Conservation (phyloP, 1,140 invertebrate genomes). For the Mycetomoellerius zeteki region DNA sequence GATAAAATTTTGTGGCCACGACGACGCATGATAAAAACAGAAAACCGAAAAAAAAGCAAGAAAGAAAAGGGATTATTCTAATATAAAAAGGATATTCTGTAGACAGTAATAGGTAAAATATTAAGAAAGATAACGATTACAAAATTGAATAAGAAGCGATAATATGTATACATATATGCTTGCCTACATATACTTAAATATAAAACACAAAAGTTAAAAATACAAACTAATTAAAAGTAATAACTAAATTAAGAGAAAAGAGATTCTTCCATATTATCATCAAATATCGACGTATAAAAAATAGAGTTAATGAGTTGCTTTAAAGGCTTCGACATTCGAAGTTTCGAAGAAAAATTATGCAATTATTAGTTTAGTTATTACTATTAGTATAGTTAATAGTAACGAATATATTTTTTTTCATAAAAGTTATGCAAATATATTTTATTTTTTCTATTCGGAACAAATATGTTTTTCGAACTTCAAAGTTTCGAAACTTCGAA, state of each 20-base stretch:
- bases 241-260: neutral
- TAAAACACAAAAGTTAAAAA: neutral
- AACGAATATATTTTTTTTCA: too few relatives aligned
- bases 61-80: slow-evolving; percentile 1
- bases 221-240: slow-evolving; percentile 1
- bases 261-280: neutral
- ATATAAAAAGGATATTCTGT: neutral
- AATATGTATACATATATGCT: neutral
- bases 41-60: neutral
- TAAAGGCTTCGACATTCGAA: too few relatives aligned
- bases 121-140: neutral
- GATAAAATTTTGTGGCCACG: slow-evolving; percentile 53
- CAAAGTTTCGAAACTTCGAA: too few relatives aligned
- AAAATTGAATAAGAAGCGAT: slow-evolving; percentile 5
- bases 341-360: too few relatives aligned
- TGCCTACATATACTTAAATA: neutral
- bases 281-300: neutral
- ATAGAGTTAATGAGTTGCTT: neutral
- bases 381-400: too few relatives aligned
- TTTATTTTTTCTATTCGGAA: too few relatives aligned
- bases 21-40: slow-evolving; percentile 49
- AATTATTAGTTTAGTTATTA: too few relatives aligned
- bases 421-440: too few relatives aligned
- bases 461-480: too few relatives aligned
- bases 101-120: neutral